phyloP scores from a whole-genome alignment of 2,113 vertebrate genomes.

The Myiopsitta monachus region DNA sequence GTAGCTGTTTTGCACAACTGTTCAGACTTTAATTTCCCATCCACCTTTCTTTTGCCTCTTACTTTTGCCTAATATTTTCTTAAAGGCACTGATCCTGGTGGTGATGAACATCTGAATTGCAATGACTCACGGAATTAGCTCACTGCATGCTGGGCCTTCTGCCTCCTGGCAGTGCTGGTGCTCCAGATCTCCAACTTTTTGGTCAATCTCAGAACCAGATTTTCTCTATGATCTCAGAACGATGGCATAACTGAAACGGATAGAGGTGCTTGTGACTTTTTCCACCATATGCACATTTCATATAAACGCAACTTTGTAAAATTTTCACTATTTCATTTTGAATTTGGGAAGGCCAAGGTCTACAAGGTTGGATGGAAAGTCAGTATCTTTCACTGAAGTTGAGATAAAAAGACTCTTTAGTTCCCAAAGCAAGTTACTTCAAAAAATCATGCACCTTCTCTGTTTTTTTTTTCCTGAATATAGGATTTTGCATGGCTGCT shows the following conservation, averaged over 20 bases:
- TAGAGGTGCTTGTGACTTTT: neutral
- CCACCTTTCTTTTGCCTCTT: neutral
- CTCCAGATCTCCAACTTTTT: neutral
- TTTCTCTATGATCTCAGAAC: neutral
- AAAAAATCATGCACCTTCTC: neutral
- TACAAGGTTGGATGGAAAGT: neutral
- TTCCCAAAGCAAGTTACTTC: neutral
- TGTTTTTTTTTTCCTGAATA: neutral
- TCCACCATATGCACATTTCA: neutral
- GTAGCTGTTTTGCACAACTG: neutral
- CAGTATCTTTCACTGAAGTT: neutral
- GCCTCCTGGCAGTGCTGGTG: neutral
- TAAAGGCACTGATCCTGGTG: no score
- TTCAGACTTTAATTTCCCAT: neutral
- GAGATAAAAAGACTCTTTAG: neutral
- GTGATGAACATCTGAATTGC: neutral
- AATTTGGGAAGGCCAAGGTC: neutral
- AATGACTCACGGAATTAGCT: neutral
- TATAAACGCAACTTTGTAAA: neutral
- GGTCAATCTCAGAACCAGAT: neutral
- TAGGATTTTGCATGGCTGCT: neutral
- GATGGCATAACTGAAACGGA: neutral
- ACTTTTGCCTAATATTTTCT: neutral
- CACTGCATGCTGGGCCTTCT: rapidly evolving
- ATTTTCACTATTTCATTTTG: neutral